Percentiles rank a stretch among this genome's conserved stretches.
Conservation (phyloP, 2,888 invertebrate species). For the Imbricaverruca yamaguchii region DNA sequence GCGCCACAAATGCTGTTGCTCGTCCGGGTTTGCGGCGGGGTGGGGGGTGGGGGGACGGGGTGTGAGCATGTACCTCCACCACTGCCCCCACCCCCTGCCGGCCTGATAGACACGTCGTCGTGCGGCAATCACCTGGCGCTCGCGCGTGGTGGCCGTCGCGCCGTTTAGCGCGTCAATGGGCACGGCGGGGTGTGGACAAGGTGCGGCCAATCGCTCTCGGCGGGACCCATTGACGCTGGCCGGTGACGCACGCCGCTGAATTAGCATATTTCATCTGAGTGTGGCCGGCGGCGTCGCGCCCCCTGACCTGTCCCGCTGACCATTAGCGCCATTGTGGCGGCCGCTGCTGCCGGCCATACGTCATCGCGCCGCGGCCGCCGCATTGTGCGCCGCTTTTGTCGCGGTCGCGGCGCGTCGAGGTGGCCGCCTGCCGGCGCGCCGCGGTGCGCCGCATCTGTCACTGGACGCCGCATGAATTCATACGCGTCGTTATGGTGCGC, state of each 20-base stretch:
- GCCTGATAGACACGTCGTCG: no score
- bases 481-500: not conserved
- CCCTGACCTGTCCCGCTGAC: not conserved
- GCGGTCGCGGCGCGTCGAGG: not conserved
- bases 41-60: no score
- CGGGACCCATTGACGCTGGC: not conserved
- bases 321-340: not conserved
- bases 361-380: not conserved
- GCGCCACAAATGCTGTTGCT: no score
- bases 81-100: no score
- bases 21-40: no score
- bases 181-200: not conserved
- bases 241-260: not conserved
- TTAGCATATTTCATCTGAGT: not conserved
- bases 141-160: not conserved
- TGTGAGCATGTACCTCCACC: no score
- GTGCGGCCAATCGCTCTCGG: not conserved
- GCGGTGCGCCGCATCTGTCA: not conserved
- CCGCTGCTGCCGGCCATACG: not conserved
- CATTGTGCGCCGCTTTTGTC: constrained; percentile 10
- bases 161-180: constrained; percentile 1
- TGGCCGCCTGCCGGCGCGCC: not conserved
- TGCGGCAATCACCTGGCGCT: no score
- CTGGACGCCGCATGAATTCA: not conserved
- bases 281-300: not conserved